phyloP scores from a whole-genome alignment of 1,140 invertebrate species.

The Solenopsis invicta region DNA sequence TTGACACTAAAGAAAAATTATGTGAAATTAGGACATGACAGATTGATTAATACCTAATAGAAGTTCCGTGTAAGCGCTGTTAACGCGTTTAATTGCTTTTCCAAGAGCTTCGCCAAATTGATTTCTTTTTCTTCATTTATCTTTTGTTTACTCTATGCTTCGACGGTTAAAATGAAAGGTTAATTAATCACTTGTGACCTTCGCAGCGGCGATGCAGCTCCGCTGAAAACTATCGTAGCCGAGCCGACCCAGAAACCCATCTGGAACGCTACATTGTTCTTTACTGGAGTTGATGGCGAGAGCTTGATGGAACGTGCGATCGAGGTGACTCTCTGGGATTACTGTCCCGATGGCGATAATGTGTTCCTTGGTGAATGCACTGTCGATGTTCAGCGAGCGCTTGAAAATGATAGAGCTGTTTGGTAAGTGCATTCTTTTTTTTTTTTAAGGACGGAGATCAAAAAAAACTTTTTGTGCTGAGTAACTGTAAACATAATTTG shows the following conservation, averaged over 20 bases:
- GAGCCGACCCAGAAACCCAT: slow-evolving; percentile 94
- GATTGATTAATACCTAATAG: background rate
- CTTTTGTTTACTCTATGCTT: slow-evolving; percentile 3
- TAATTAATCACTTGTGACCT: slow-evolving; percentile 30
- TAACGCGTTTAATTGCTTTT: background rate
- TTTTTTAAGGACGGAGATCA: background rate
- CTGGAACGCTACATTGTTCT: slow-evolving; percentile 96
- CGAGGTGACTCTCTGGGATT: slow-evolving; percentile 96
- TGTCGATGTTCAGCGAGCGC: slow-evolving; percentile 93
- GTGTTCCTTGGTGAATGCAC: slow-evolving; percentile 94
- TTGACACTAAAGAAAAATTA: background rate
- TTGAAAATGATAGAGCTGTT: slow-evolving; percentile 94
- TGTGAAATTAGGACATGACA: background rate
- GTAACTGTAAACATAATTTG: background rate
- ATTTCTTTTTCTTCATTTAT: background rate
- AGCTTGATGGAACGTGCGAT: slow-evolving; percentile 92
- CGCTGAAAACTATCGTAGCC: slow-evolving; percentile 93
- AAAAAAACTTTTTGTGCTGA: background rate
- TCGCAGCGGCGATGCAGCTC: slow-evolving; percentile 90
- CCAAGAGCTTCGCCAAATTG: background rate
- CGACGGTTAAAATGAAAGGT: slow-evolving; percentile 13
- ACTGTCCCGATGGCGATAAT: slow-evolving; percentile 92
- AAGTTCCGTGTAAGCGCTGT: background rate
- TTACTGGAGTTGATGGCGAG: slow-evolving; percentile 92
- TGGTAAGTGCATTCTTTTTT: slow-evolving; percentile 87